phyloP scores from a whole-genome alignment of 2,888 invertebrate species.

The Gari tellinella region DNA sequence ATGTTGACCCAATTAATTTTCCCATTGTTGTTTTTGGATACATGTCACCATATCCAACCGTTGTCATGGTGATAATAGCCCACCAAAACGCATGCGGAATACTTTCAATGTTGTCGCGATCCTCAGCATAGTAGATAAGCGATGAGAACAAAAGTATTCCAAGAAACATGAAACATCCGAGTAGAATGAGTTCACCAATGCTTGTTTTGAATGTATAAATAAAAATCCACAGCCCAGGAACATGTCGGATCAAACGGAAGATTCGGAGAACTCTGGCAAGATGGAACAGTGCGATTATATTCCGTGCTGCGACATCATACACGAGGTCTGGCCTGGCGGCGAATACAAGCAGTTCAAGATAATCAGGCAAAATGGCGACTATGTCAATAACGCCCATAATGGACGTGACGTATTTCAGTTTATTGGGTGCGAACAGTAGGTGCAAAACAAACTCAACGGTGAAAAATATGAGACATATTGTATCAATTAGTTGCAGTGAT shows the following conservation, averaged over 20 bases:
- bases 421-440: conserved; percentile 42
- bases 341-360: conserved; percentile 70
- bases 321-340: conserved; percentile 46
- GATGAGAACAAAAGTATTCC: conserved; percentile 80
- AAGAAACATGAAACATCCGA: conserved; percentile 77
- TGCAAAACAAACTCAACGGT: conserved; percentile 58
- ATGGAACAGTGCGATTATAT: conserved; percentile 68
- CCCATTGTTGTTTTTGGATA: conserved; percentile 73
- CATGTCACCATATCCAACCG: conserved; percentile 82
- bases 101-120: conserved; percentile 65
- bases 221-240: conserved; percentile 79
- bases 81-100: conserved; percentile 81
- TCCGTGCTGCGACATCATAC: conserved; percentile 31
- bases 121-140: conserved; percentile 79
- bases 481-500: conserved; percentile 47
- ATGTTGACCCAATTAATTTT: conserved; percentile 75
- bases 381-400: conserved; percentile 61
- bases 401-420: conserved; percentile 49
- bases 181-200: conserved; percentile 76
- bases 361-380: conserved; percentile 71
- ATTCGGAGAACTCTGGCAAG: conserved; percentile 76
- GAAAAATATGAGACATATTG: conserved; percentile 61
- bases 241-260: conserved; percentile 75
- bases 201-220: conserved; percentile 79
- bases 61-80: conserved; percentile 82